Evolutionary conservation across 2,888 invertebrate genomes (phyloP).

Genomic region (Apoderus coryli): DNA sequence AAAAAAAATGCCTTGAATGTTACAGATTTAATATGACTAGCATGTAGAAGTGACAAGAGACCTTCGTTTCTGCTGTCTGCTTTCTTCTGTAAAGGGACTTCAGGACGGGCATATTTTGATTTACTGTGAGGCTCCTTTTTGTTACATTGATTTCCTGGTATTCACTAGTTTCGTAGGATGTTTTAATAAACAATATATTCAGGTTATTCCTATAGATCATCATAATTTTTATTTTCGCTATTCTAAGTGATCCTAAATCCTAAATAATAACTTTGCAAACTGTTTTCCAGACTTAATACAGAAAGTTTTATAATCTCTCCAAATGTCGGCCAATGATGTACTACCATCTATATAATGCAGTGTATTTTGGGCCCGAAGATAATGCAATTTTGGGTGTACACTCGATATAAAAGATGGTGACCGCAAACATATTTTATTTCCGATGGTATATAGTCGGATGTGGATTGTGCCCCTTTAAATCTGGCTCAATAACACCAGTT

Average conservation of each 20-base stretch:
- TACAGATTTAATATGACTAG: slow-evolving; percentile 8
- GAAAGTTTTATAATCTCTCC: slow-evolving; percentile 5
- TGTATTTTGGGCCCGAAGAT: no score
- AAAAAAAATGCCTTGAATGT: no score
- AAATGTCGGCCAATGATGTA: slow-evolving; percentile 1
- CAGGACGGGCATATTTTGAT: slow-evolving; percentile 2
- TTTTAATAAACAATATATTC: slow-evolving; percentile 7
- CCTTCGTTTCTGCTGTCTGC: slow-evolving; percentile 6
- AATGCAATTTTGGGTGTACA: no score
- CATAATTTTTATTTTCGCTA: slow-evolving; percentile 5
- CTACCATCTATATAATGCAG: slow-evolving; percentile 3
- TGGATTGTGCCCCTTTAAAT: no score
- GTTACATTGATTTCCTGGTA: slow-evolving; percentile 6
- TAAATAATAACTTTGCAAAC: no score
- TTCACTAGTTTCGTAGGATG: slow-evolving; percentile 4
- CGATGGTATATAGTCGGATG: no score
- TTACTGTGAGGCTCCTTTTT: slow-evolving; percentile 4
- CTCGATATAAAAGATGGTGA: no score
- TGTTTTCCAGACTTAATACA: no score
- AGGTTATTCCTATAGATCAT: slow-evolving; percentile 3
- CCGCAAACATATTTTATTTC: no score
- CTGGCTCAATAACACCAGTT: no score
- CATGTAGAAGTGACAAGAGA: slow-evolving; percentile 3
- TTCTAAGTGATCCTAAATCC: slow-evolving; percentile 6
- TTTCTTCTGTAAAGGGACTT: slow-evolving; percentile 7